These are phyloP conservation scores for Lepidocolaptes lacrymiger DNA, from an alignment of 2,797 vertebrate species.

Conservation along the genomic window DNA sequence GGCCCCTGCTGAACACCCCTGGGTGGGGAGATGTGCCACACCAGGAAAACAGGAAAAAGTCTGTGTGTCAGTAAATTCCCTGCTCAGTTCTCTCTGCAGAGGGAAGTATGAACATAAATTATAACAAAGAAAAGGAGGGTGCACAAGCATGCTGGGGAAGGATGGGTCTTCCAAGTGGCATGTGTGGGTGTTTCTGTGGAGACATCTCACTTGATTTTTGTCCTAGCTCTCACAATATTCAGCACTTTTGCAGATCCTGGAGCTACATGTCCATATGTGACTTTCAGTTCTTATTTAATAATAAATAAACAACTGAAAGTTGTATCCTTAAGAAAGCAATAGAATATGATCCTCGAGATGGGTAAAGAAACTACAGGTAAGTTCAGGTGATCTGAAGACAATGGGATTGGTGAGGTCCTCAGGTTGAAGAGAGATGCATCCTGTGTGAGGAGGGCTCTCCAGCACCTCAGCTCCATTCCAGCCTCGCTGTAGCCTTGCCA, in stretches of 20 bases:
- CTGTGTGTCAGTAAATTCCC: neutral
- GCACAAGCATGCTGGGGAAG: neutral
- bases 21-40: neutral
- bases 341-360: neutral
- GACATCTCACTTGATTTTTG: neutral
- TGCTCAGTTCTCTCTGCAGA: neutral
- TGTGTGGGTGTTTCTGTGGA: neutral
- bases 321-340: rapidly evolving
- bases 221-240: neutral
- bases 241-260: neutral
- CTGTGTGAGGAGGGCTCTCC: neutral
- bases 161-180: neutral
- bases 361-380: neutral
- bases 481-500: neutral
- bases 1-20: neutral
- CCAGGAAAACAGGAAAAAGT: neutral
- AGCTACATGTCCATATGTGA: neutral
- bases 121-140: neutral
- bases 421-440: neutral
- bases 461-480: neutral
- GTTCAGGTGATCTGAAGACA: neutral
- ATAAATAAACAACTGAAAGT: neutral
- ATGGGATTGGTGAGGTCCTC: neutral
- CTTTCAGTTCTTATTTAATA: neutral
- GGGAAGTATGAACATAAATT: neutral